A percentile compares a stretch with the other conserved stretches of the same genome.
Conservation (phyloP, 2,113 vertebrate species). For the Dicaeum eximium region DNA sequence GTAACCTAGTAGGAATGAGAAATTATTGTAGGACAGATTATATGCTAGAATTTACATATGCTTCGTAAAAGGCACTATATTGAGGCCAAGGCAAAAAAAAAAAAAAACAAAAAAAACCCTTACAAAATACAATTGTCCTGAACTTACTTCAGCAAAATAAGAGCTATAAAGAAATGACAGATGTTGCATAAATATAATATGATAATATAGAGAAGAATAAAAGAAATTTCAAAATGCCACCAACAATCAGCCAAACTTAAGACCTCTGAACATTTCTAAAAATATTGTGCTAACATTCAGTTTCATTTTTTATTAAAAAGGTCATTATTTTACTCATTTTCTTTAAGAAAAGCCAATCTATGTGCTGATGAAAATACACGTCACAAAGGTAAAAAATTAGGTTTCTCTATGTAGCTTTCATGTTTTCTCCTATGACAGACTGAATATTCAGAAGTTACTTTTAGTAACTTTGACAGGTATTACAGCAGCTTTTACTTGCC, state of each 20-base stretch:
- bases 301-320: background rate
- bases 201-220: background rate
- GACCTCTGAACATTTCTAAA: background rate
- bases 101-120: rapidly evolving
- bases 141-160: background rate
- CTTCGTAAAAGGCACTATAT: background rate
- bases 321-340: background rate
- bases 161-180: background rate
- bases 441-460: background rate
- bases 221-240: background rate
- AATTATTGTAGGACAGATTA: background rate
- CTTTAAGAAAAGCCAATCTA: background rate
- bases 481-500: background rate
- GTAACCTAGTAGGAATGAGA: background rate
- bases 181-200: background rate
- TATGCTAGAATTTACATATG: background rate
- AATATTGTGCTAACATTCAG: background rate
- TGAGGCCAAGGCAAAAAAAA: background rate
- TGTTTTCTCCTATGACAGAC: background rate
- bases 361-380: background rate
- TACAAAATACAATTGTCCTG: background rate
- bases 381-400: background rate
- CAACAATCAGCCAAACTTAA: background rate
- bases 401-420: background rate
- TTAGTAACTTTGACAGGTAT: background rate